Base-by-base conservation (phyloP, 1,140 invertebrate species). In the Macrostomum lignano region DNA sequence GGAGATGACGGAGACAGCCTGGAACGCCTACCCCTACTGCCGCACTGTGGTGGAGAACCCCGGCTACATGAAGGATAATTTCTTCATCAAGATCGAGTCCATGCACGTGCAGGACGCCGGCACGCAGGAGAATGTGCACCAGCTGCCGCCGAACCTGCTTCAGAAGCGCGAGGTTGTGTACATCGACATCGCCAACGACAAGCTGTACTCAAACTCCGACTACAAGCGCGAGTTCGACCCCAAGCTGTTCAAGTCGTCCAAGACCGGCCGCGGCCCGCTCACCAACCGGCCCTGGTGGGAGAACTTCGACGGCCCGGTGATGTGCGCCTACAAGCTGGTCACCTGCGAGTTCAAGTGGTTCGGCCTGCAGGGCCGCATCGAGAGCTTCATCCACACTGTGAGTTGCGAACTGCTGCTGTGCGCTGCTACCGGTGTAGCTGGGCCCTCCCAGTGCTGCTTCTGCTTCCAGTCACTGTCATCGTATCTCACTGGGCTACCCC, bases 1-100 rank as follows among this genome's bases (percentile, higher is more conserved):
- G 51, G 81, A 91, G 62, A 74, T 98, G 38, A 82, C 94, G 49
- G 91, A 99, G 63, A 78, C 93, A 62, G 88, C 91, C 38, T 98
- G 91, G 88, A 98, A 99, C 65, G 88, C 88, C 17, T 99, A 96
- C 63, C 91, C 91, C 5, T 98, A 96, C 59, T 98, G 91, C 63
- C 71, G 73, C 64, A 99, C 91, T 42, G 74, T 91, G 43, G 72
- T 91, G 46, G 76, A 81, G 78, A 94, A 94, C 69, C 82, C 82
- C 37, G 77, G 81, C 43, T 98, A 93, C 54, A 98, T 98, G 91
- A 86, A 93, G 62, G 77, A 91, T 25, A 82, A 82, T 55, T 96
- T 98, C 65, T 65, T 70, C 41, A 77, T 96, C 46, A 71, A 73
- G 50, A 79, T 98, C 59, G 86, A 94, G 63, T 86, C 86, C 33